Evolutionary conservation across 1,140 invertebrate genomes (phyloP), one percentile per base, ranked within the genome.

Genomic region (Zophobas morio): DNA sequence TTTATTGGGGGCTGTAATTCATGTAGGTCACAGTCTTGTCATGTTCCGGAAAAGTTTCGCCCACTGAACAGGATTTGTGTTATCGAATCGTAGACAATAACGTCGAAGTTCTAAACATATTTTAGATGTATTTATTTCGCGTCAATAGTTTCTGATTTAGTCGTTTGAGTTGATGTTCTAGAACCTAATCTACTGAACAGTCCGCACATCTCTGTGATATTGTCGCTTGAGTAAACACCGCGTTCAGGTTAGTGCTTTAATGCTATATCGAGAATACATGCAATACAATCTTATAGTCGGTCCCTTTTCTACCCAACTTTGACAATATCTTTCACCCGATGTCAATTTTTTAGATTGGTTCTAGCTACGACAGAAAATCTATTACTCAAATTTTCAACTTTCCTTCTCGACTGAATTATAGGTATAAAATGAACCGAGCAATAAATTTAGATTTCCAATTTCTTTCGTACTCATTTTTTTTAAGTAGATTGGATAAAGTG

Each of bases 131-230:
- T 72, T 72, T 72, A 72, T 72, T 72, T 72, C 70, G 70, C 70
- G 51, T 72, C 70, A 72, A 72, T 72, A 72, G 70, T 72, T 72
- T 35, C 70, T 72, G 70, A 72, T 72, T 72, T 72, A 72, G 70
- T 51, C 70, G 70, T 72, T 54, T 72, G 46, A 72, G 70, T 72
- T 51, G 51, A 72, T 72, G 70, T 72, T 72, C 70, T 51, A 54
- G 51, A 72, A 72, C 46, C n/a, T 72, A 72, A 72, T 72, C 70
- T 72, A 51, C 20, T 72, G 70, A 72, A 72, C 70, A 72, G 70
- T 72, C 70, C 70, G 34, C 70, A 40, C 46, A 72, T 72, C 70
- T 72, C 34, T 36, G 33, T 6, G 70, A 72, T 72, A 72, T 72
- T 53, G 70, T 72, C 70, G 70, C 70, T 72, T 40, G 46, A 72